phyloP scores from a whole-genome alignment of 2,888 invertebrate species.

The Ophion slaviceki region DNA sequence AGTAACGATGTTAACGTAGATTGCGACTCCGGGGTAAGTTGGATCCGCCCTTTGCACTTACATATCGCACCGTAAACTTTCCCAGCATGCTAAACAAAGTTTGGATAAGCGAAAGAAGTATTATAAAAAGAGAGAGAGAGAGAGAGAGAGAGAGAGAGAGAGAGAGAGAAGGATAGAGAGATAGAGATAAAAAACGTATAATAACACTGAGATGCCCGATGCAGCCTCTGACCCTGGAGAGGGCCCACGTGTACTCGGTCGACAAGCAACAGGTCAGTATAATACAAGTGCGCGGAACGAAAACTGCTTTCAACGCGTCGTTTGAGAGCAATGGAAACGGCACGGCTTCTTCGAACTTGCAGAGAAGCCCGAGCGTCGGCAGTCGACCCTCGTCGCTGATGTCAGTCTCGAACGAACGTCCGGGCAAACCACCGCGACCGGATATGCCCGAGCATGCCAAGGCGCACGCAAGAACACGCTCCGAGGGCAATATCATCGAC shows the following conservation, averaged over 20 bases:
- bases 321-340: conserved; percentile 80
- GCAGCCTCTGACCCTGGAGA: conserved; percentile 85
- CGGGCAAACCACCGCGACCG: conserved; percentile 76
- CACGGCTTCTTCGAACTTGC: conserved; percentile 79
- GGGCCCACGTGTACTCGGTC: conserved; percentile 89
- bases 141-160: neutral
- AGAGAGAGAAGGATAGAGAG: neutral
- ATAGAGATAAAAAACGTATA: conserved; percentile 40
- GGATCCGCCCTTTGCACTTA: conserved; percentile 39
- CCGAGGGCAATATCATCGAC: conserved; percentile 87
- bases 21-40: conserved; percentile 80
- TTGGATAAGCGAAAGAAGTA: conserved; percentile 5
- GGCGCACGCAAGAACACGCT: conserved; percentile 84
- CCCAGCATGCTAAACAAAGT: conserved; percentile 45
- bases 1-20: conserved; percentile 80
- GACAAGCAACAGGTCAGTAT: conserved; percentile 91
- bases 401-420: conserved; percentile 78
- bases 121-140: conserved; percentile 11
- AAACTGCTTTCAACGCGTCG: conserved; percentile 52
- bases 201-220: conserved; percentile 67
- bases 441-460: conserved; percentile 75
- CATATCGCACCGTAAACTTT: conserved; percentile 26
- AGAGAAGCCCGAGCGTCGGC: conserved; percentile 82
- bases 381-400: conserved; percentile 80
- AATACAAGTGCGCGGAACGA: conserved; percentile 85